Conservation (phyloP, 2,888 invertebrate genomes). For the Apeira syringaria region DNA sequence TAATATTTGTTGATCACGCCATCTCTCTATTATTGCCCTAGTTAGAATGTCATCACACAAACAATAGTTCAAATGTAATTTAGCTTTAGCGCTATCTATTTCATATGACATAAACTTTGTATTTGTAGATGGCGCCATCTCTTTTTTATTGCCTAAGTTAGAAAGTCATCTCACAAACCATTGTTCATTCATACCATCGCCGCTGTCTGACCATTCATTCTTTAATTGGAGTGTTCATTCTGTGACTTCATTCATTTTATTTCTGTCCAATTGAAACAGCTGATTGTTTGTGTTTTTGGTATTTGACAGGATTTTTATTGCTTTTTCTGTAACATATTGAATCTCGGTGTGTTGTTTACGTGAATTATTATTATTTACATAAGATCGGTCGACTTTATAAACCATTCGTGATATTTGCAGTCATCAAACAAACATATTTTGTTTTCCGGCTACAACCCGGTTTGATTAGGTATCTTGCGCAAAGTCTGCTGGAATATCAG, state of each 20-base stretch:
- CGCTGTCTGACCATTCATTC: neutral
- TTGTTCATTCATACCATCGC: conserved; percentile 5
- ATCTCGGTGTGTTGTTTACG: neutral
- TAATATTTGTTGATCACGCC: too few species aligned
- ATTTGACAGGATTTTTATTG: neutral
- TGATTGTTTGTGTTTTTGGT: conserved; percentile 26
- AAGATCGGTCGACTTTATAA: neutral
- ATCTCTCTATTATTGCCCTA: too few species aligned
- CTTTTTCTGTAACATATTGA: neutral
- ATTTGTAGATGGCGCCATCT: conserved; percentile 17
- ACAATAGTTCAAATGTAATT: too few species aligned
- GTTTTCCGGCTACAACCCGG: neutral
- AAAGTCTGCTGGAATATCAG: conserved; percentile 9
- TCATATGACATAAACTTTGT: neutral
- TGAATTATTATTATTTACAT: neutral
- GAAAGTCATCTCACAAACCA: neutral
- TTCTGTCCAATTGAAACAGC: conserved; percentile 34
- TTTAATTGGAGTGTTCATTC: conserved; percentile 7
- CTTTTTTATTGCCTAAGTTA: neutral
- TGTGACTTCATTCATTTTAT: conserved; percentile 8
- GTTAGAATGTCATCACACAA: too few species aligned
- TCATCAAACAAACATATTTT: too few species aligned
- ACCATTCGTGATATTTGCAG: neutral
- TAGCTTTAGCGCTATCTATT: conserved; percentile 1
- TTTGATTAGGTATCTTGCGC: conserved; percentile 13